phyloP scores from a whole-genome alignment of 2,113 vertebrate species.

The Crotalus viridis region DNA sequence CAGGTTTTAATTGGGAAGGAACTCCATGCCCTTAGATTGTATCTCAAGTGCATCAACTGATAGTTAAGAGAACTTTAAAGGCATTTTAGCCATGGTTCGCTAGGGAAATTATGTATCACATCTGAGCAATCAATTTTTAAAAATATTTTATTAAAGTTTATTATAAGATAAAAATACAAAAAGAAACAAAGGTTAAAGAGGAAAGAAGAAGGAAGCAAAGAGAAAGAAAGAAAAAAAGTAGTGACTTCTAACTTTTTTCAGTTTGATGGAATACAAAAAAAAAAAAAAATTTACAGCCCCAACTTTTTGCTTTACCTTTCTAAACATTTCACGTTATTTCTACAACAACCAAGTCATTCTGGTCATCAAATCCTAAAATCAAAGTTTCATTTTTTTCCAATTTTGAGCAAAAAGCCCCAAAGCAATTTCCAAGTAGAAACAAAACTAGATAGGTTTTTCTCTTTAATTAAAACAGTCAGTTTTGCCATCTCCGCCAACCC shows the following conservation, averaged over 20 bases:
- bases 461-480: background rate
- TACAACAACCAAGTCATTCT: background rate
- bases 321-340: background rate
- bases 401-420: background rate
- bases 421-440: background rate
- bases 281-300: background rate
- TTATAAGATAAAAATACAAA: background rate
- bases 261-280: background rate
- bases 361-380: background rate
- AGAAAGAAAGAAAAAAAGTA: background rate
- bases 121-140: constrained; percentile 2
- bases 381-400: background rate
- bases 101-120: background rate
- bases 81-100: background rate
- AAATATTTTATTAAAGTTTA: background rate
- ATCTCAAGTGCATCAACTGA: background rate
- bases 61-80: constrained; percentile 38
- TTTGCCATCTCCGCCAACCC: background rate
- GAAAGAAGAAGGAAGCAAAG: too few species aligned
- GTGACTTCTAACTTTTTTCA: background rate
- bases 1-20: constrained; percentile 2
- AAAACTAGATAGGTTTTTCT: background rate
- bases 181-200: background rate
- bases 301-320: background rate
- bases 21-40: constrained; percentile 34